Base-by-base conservation (phyloP, 2,113 vertebrate genomes). In the Chauna torquata region DNA sequence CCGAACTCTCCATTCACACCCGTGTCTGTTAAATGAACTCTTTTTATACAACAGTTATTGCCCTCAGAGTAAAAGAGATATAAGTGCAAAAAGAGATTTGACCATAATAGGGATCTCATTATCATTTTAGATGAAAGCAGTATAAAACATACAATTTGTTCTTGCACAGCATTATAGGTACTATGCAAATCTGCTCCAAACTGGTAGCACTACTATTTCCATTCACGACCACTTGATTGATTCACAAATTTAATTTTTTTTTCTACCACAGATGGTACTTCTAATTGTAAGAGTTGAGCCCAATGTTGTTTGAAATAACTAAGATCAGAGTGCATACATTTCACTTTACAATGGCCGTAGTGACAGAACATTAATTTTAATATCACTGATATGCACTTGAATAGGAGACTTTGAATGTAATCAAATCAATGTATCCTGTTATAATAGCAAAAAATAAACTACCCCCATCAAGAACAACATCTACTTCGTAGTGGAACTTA, bases 351-450 rank as follows among this genome's bases (percentile, higher is more conserved):
- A 81, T 38, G 42, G 40, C 42, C 47, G 20, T 40, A 55, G 82
- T 64, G 68, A 88, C 68, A 91, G 55, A 90, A 77, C 20, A 81
- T 92, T 88, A 74, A 87, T 90, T 95, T 95, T 94, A 75, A 9
- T 64, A 92, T 65, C 72, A 82, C 78, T 90, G 75, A 52, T 36
- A 86, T 82, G 49, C 22, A 81, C 32, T n/a, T 85, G 52, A 91
- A 64, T 40, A 70, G 23, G 42, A 93, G 32, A 79, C 65, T 71
- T 80, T 66, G 15, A 92, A 89, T 70, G 32, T 20, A 70, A 90
- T 62, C 32, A n/a, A 94, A 92, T 52, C 2, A 1, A 55, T 0
- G 1, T 16, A 58, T 72, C 78, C 69, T 86, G 16, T 75, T 44
- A 3, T 17, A 90, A 81, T 6, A 91, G 24, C 2, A 78, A 85